These are phyloP conservation scores for Pogoniulus pusillus DNA, from an alignment of 2,797 vertebrate species.

Conservation along the genomic window DNA sequence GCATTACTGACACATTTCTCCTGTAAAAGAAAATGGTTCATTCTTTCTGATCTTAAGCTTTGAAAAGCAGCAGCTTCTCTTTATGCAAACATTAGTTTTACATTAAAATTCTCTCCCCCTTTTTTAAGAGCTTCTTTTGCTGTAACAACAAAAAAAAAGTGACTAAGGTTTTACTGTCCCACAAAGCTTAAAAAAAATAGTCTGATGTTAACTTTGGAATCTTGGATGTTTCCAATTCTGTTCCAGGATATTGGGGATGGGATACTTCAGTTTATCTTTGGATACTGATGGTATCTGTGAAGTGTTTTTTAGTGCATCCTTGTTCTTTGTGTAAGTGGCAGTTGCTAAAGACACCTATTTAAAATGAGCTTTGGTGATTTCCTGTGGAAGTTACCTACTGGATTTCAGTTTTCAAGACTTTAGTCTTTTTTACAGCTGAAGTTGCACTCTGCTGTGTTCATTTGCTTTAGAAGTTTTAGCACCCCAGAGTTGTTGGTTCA, in stretches of 20 bases:
- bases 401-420: neutral
- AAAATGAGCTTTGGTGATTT: neutral
- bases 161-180: neutral
- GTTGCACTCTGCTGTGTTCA: neutral
- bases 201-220: neutral
- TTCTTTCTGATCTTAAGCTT: neutral
- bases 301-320: neutral
- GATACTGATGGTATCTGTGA: neutral
- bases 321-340: neutral
- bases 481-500: neutral
- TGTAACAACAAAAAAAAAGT: neutral
- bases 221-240: neutral
- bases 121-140: neutral
- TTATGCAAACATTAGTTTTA: neutral
- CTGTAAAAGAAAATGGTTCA: neutral
- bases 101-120: neutral
- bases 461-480: neutral
- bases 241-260: neutral
- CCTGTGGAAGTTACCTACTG: neutral
- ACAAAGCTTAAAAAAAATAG: neutral
- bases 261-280: neutral
- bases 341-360: neutral
- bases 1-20: constrained; percentile 19
- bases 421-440: neutral
- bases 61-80: neutral